Evolutionary conservation across 1,140 invertebrate genomes (phyloP).

Genomic region (Acromyrmex echinatior): DNA sequence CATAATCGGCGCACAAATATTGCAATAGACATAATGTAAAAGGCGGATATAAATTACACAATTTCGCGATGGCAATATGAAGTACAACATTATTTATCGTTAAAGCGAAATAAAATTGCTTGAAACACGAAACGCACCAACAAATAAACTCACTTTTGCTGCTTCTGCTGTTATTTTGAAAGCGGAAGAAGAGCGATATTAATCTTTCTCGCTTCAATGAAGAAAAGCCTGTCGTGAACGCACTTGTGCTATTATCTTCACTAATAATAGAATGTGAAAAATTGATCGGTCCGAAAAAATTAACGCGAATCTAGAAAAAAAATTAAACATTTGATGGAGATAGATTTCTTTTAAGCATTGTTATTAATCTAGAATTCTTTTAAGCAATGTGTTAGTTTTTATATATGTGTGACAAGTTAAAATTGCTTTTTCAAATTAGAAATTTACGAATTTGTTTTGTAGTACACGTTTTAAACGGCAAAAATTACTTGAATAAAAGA

Average conservation of each 20-base stretch:
- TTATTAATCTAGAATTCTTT: constrained; percentile 3
- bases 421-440: neutral
- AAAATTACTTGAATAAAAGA: neutral
- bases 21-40: constrained; percentile 8
- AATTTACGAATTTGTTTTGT: neutral
- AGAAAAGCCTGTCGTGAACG: constrained; percentile 35
- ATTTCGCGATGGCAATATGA: neutral
- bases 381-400: neutral
- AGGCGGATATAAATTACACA: constrained; percentile 41
- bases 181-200: constrained; percentile 23
- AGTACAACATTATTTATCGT: constrained; percentile 46
- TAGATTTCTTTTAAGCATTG: neutral
- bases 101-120: constrained; percentile 42
- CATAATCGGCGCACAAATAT: constrained; percentile 22
- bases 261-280: constrained; percentile 13
- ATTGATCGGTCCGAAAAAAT: neutral
- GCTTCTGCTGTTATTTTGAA: neutral
- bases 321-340: neutral
- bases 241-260: constrained; percentile 25
- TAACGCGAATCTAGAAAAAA: neutral
- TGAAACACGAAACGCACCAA: constrained; percentile 15
- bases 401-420: neutral
- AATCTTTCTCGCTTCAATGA: constrained; percentile 28
- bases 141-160: constrained; percentile 19
- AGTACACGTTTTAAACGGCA: neutral